These are phyloP conservation scores for Fringilla coelebs DNA, from an alignment of 2,797 vertebrate genomes.

Conservation along the genomic window DNA sequence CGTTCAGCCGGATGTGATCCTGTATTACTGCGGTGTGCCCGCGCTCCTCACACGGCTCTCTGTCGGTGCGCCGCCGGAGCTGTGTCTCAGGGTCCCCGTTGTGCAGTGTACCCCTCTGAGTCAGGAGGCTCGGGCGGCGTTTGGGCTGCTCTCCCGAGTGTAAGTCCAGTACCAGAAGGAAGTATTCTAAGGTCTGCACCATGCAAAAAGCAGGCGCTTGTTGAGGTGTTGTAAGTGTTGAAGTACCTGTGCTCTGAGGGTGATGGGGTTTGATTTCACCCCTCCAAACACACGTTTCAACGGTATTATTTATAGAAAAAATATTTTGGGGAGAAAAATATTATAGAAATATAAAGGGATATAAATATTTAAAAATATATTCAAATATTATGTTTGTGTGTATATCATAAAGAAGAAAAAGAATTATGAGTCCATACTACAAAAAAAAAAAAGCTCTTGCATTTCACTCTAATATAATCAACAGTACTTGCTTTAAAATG, in stretches of 20 bases:
- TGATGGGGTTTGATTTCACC: not conserved
- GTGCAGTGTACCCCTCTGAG: not conserved
- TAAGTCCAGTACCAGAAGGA: not conserved
- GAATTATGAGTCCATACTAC: not conserved
- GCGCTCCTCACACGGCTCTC: not conserved
- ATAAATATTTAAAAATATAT: not conserved
- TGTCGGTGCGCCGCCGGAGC: not conserved
- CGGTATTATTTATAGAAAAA: not conserved
- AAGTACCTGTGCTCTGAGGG: not conserved
- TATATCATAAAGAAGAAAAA: not conserved
- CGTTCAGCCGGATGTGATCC: not conserved
- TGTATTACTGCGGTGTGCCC: fast-evolving
- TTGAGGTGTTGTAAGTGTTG: not conserved
- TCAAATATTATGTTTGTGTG: not conserved
- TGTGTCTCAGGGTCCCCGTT: not conserved
- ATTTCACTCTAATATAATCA: not conserved
- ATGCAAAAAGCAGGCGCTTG: not conserved
- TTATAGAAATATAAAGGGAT: not conserved
- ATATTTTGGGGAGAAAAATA: not conserved
- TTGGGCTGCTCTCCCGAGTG: not conserved
- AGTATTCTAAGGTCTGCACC: not conserved
- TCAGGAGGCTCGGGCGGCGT: not conserved
- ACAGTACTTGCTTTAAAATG: not conserved
- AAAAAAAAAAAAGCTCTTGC: not conserved
- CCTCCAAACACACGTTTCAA: not conserved